A percentile compares a stretch with the other conserved stretches of the same genome.
Conservation (phyloP, 64 coral and sea anemone genomes). For the Dendrophyllia cribrosa region DNA sequence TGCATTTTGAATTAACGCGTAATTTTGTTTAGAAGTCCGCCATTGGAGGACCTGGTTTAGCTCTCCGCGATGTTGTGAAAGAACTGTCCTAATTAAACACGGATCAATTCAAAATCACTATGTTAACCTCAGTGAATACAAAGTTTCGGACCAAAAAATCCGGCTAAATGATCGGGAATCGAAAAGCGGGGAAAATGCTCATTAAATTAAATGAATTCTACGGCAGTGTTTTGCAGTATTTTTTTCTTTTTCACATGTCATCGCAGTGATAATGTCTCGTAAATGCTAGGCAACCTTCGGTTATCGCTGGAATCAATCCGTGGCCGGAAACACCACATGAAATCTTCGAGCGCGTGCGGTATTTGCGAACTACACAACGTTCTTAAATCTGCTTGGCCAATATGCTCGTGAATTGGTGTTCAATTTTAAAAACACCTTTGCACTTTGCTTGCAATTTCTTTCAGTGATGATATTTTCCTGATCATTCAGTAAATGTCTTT, state of each 20-base stretch:
- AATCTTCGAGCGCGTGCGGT: background rate
- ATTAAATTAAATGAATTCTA: background rate
- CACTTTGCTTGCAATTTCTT: background rate
- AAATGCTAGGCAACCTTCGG: constrained; percentile 29
- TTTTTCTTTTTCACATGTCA: constrained; percentile 25
- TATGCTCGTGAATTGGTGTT: background rate
- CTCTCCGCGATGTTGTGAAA: constrained; percentile 25
- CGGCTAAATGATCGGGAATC: background rate
- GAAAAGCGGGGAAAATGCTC: background rate
- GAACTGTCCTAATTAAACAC: constrained; percentile 19
- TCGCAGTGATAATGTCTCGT: background rate
- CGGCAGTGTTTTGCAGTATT: background rate
- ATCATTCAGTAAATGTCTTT: background rate
- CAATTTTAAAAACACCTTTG: background rate
- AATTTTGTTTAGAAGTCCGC: background rate
- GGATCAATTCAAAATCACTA: constrained; percentile 45
- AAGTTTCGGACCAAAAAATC: background rate
- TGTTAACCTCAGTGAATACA: background rate
- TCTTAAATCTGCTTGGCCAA: background rate
- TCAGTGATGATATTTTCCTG: background rate
- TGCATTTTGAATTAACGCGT: background rate
- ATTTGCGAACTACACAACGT: background rate
- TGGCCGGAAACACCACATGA: constrained; percentile 29
- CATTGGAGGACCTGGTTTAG: background rate
- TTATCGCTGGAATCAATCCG: constrained; percentile 23